phyloP scores from a whole-genome alignment of 1,140 invertebrate species.

The Drosophila persimilis region DNA sequence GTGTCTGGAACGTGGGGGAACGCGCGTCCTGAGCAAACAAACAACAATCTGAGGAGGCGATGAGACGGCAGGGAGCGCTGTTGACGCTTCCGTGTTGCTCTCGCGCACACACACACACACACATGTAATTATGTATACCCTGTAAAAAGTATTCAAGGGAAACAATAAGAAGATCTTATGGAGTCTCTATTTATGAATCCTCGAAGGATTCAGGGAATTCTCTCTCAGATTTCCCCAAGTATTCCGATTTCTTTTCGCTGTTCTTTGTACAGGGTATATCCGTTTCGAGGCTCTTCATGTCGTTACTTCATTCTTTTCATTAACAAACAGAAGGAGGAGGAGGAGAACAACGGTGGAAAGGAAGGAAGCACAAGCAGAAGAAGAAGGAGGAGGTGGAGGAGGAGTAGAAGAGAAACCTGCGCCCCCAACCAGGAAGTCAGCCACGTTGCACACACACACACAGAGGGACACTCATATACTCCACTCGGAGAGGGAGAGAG shows the following conservation, averaged over 20 bases:
- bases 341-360: constrained; percentile 3
- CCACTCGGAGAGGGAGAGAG: neutral
- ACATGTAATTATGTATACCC: too few relatives aligned
- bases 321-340: constrained; percentile 55
- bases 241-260: too few relatives aligned
- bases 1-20: constrained; percentile 34
- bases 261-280: neutral
- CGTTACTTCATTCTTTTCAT: constrained; percentile 52
- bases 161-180: too few relatives aligned
- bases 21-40: constrained; percentile 46
- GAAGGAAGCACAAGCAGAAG: constrained; percentile 5
- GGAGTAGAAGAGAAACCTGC: constrained; percentile 23
- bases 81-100: constrained; percentile 32
- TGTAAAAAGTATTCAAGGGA: too few relatives aligned
- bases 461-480: neutral
- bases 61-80: constrained; percentile 7
- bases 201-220: too few relatives aligned
- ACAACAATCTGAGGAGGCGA: constrained; percentile 34
- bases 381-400: neutral
- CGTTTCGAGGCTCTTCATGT: neutral
- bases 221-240: too few relatives aligned
- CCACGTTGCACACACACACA: constrained; percentile 52
- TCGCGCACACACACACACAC: neutral
- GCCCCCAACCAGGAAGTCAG: constrained; percentile 68
- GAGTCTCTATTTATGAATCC: too few relatives aligned